Base-by-base conservation (phyloP, 2,797 vertebrate genomes). In the Syndactyla subalaris region DNA sequence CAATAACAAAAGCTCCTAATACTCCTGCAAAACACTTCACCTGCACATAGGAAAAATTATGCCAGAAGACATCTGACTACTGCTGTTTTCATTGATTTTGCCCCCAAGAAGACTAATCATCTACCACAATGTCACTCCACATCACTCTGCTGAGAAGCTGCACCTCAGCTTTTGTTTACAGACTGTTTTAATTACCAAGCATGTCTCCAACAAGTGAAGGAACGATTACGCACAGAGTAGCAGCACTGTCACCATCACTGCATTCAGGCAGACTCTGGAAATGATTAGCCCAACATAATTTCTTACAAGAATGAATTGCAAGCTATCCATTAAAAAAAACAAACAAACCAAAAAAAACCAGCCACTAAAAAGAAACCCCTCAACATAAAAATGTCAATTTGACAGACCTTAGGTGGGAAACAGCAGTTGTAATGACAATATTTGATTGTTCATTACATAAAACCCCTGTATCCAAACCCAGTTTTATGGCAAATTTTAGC, bases 151-250 rank as follows among this genome's bases (percentile, higher is more conserved):
- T 67, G 38, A 75, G 65, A 88, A 88, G 84, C 66, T 93, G 74
- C 66, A 95, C 55, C 78, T 86, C 86, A 85, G 84, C 72, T 85
- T 94, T 87, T 94, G 81, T 91, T 79, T 96, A 85, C 78, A 85
- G 87, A 82, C 71, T 45, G 86, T 84, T 92, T 85, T 74, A 92
- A 93, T 94, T 92, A 85, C 57, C 32, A n/a, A 63, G 54, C 11
- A 4, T 51, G 57, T 67, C 68, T 85, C 65, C 82, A 46, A 46
- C 29, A 77, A 93, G 68, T 51, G 54, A 83, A 77, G 85, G 82
- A 83, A 58, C 75, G 73, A 79, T 70, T 82, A 70, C 7, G 2
- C 46, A 63, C 38, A n/a, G 65, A 83, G 43, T 30, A 71, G 34
- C 72, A 67, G 48, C 65, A 36, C 81, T 78, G 74, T 76, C 95